These are phyloP conservation scores for Fratercula arctica DNA, from an alignment of 2,797 vertebrate species.

Conservation along the genomic window DNA sequence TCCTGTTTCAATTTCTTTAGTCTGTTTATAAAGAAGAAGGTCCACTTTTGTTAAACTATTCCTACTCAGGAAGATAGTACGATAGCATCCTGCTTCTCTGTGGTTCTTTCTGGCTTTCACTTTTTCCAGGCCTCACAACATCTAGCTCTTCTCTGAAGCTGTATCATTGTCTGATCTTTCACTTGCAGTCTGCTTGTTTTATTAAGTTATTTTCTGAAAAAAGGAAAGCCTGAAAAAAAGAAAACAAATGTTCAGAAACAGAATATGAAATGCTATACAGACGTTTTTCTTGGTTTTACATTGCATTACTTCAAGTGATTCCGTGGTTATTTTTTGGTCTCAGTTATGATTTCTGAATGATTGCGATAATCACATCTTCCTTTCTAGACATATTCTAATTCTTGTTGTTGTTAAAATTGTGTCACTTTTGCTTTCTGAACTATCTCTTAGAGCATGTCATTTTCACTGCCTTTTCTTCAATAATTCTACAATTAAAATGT, in stretches of 20 bases:
- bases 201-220: background rate
- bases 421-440: background rate
- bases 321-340: background rate
- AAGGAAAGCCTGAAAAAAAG: background rate
- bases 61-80: background rate
- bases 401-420: background rate
- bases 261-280: background rate
- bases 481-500: background rate
- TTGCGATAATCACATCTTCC: background rate
- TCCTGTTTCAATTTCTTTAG: background rate
- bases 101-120: background rate
- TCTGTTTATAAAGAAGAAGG: background rate
- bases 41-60: background rate
- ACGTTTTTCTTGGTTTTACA: background rate
- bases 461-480: background rate
- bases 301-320: background rate
- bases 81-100: background rate
- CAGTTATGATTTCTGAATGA: background rate
- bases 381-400: background rate
- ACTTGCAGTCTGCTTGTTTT: background rate
- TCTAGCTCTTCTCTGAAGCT: background rate
- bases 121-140: background rate
- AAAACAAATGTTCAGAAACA: background rate
- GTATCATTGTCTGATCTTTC: background rate
- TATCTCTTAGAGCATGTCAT: background rate